Percentiles rank a stretch among this genome's conserved stretches.
Evolutionary conservation across 2,888 invertebrate species (phyloP).

Genomic region (Campoletis raptor): DNA sequence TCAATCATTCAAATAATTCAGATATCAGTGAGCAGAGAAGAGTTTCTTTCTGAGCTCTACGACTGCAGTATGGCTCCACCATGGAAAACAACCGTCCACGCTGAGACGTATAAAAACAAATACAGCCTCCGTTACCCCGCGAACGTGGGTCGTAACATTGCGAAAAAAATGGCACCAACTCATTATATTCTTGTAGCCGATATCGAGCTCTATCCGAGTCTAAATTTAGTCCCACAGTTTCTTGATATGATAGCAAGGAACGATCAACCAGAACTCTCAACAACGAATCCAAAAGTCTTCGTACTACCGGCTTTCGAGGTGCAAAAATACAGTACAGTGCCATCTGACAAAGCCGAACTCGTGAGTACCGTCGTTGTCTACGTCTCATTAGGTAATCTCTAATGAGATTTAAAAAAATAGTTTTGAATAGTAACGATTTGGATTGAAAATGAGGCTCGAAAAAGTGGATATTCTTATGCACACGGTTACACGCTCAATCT

Average conservation of each 20-base stretch:
- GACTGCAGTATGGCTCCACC: conserved; percentile 91
- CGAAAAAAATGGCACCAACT: conserved; percentile 92
- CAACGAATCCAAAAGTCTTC: conserved; percentile 90
- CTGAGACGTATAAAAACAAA: conserved; percentile 91
- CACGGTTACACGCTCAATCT: no score
- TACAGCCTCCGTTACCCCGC: conserved; percentile 95
- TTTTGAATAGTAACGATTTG: neutral
- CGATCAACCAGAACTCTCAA: conserved; percentile 87
- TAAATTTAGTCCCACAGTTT: conserved; percentile 92
- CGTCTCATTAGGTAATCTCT: neutral
- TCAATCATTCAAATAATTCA: conserved; percentile 79
- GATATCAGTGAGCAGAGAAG: conserved; percentile 88
- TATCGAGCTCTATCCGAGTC: conserved; percentile 96
- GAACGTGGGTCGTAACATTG: conserved; percentile 95
- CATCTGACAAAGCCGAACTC: conserved; percentile 82
- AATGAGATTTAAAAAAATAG: neutral
- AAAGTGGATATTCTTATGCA: neutral
- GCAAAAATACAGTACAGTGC: conserved; percentile 86
- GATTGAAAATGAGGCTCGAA: neutral
- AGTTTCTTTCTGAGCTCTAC: conserved; percentile 87
- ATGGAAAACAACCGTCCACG: conserved; percentile 87
- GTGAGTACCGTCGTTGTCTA: conserved; percentile 77
- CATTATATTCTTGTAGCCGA: conserved; percentile 94
- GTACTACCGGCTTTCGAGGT: conserved; percentile 96
- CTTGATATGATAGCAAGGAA: conserved; percentile 93